These are phyloP conservation scores for Australoheros facetus DNA, from an alignment of 2,797 vertebrate genomes.

Conservation along the genomic window DNA sequence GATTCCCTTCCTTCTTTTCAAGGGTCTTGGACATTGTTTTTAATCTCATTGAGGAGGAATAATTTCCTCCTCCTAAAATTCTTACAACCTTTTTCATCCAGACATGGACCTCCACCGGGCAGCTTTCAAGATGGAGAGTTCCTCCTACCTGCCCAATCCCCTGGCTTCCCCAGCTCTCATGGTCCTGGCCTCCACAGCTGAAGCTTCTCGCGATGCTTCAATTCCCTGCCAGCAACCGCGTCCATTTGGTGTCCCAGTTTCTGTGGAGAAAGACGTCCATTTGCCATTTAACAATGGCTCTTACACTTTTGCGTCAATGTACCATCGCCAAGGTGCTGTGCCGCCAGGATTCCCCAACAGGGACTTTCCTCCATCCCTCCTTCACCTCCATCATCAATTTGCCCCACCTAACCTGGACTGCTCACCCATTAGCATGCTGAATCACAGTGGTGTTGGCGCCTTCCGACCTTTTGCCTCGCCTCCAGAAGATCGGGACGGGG, in stretches of 20 bases:
- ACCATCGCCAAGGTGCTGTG: slow-evolving; percentile 94
- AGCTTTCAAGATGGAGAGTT: slow-evolving; percentile 99
- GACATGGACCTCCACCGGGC: slow-evolving; percentile 99
- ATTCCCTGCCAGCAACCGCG: slow-evolving; percentile 97
- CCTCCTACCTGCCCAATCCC: slow-evolving; percentile 97
- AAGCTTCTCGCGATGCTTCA: slow-evolving; percentile 96
- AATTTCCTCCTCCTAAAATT: slow-evolving; percentile 65
- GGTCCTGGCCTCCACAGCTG: slow-evolving; percentile 97
- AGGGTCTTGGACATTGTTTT: slow-evolving; percentile 59
- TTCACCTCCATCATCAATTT: slow-evolving; percentile 98
- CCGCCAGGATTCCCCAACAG: slow-evolving; percentile 95
- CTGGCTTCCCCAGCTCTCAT: slow-evolving; percentile 97
- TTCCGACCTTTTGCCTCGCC: slow-evolving; percentile 96
- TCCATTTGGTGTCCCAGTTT: slow-evolving; percentile 95
- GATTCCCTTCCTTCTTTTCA: slow-evolving; percentile 35
- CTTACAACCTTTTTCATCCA: slow-evolving; percentile 65
- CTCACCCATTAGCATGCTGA: slow-evolving; percentile 98
- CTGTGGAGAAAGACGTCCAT: slow-evolving; percentile 96
- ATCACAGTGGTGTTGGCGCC: slow-evolving; percentile 96
- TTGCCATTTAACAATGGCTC: slow-evolving; percentile 98
- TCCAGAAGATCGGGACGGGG: slow-evolving; percentile 93
- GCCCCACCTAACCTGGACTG: slow-evolving; percentile 98
- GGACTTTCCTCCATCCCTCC: slow-evolving; percentile 96
- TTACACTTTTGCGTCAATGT: slow-evolving; percentile 99
- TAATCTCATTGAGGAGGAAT: slow-evolving; percentile 54